Evolutionary conservation across 2,113 vertebrate genomes (phyloP).

Genomic region (Cottus gobio): DNA sequence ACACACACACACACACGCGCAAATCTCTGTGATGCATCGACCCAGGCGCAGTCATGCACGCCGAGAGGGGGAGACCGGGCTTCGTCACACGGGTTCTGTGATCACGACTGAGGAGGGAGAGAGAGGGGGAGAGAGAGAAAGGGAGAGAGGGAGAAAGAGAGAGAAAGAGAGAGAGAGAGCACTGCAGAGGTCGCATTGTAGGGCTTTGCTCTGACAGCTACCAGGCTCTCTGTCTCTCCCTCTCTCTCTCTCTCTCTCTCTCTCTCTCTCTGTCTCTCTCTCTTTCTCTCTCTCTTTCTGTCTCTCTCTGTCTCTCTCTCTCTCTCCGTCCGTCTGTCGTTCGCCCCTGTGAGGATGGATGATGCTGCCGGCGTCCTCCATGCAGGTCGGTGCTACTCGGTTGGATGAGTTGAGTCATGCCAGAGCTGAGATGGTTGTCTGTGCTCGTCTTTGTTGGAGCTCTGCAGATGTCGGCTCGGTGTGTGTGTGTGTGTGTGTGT

Average conservation of each 20-base stretch:
- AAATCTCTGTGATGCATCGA: neutral
- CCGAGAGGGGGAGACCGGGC: constrained; percentile 38
- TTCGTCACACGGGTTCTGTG: constrained; percentile 14
- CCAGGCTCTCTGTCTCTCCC: neutral
- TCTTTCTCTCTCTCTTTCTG: constrained; percentile 5
- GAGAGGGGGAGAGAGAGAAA: constrained; percentile 14
- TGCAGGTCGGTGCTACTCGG: constrained; percentile 35
- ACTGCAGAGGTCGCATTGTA: constrained; percentile 43
- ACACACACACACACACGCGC: neutral
- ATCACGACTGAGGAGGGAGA: constrained; percentile 5
- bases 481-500: too few relatives aligned
- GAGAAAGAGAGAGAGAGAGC: neutral
- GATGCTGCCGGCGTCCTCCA: constrained; percentile 43
- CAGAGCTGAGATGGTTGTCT: neutral
- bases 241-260: constrained; percentile 3
- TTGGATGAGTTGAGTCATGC: neutral
- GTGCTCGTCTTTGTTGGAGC: neutral
- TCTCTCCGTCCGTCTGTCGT: neutral
- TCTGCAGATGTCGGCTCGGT: constrained; percentile 23
- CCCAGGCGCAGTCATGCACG: constrained; percentile 12
- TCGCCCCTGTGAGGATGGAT: constrained; percentile 16
- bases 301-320: neutral
- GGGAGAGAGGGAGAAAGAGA: neutral
- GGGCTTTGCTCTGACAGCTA: constrained; percentile 6
- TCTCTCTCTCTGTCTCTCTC: neutral